Conservation (phyloP, 2,113 vertebrate genomes). For the Mustela lutreola region DNA sequence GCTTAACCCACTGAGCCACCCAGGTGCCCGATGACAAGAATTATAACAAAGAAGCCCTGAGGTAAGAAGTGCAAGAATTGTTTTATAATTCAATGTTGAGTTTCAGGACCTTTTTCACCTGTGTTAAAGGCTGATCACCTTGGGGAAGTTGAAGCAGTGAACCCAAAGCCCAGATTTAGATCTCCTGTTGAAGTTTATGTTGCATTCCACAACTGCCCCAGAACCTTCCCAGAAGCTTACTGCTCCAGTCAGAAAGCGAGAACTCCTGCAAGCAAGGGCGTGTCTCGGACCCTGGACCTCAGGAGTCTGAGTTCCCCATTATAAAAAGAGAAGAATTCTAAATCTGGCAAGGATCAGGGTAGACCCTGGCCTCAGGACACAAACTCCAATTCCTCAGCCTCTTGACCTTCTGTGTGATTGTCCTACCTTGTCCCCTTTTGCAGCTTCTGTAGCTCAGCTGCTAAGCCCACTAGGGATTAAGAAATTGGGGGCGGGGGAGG, state of each 20-base stretch:
- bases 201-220: background rate
- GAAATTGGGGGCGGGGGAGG: background rate
- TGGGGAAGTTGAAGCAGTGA: background rate
- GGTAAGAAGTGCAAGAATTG: background rate
- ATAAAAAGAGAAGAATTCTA: background rate
- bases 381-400: accelerated
- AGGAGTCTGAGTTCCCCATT: background rate
- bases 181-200: background rate
- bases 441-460: background rate
- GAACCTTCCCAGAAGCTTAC: background rate
- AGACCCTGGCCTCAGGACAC: background rate
- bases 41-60: background rate
- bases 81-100: background rate
- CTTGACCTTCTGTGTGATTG: background rate
- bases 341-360: background rate
- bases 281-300: background rate
- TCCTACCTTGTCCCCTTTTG: background rate
- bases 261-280: background rate
- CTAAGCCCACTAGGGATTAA: background rate
- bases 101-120: background rate
- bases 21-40: background rate
- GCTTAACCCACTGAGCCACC: too few relatives aligned
- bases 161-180: background rate
- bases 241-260: background rate
- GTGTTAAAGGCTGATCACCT: background rate